Evolutionary conservation across 2,797 vertebrate species (phyloP).

Genomic region (Novumbra hubbsi): DNA sequence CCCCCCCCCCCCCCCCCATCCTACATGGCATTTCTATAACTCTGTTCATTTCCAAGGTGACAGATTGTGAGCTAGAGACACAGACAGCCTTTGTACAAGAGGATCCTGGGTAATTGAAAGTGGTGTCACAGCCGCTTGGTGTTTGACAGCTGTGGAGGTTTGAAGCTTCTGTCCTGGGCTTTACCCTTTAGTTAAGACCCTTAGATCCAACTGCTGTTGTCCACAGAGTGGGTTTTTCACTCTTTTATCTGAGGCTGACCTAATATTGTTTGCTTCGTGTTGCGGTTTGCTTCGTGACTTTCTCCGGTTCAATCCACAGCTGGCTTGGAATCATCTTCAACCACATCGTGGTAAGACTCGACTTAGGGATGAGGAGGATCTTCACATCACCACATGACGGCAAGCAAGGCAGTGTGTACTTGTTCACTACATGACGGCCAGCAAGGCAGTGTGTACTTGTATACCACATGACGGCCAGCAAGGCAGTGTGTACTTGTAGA

Average conservation of each 20-base stretch:
- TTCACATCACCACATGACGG: too few relatives aligned
- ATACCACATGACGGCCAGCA: too few relatives aligned
- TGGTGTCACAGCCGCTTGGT: neutral
- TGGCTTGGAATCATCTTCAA: too few relatives aligned
- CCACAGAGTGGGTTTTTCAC: neutral
- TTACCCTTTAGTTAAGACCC: neutral
- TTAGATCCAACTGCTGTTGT: neutral
- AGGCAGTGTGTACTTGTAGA: too few relatives aligned
- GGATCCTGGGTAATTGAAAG: slow-evolving; percentile 3
- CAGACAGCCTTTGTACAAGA: neutral
- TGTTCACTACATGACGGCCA: too few relatives aligned
- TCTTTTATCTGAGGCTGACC: neutral
- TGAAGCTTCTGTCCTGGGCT: neutral
- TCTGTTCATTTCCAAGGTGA: neutral
- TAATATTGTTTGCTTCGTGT: neutral
- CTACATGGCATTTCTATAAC: neutral
- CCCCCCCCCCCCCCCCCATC: neutral
- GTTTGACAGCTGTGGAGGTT: neutral
- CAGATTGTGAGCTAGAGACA: neutral
- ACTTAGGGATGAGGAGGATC: too few relatives aligned
- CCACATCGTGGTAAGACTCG: too few relatives aligned
- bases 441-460: too few relatives aligned
- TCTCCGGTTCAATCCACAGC: neutral
- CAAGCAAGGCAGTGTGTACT: too few relatives aligned
- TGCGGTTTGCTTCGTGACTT: neutral